Evolutionary conservation across 2,888 invertebrate species (phyloP), one percentile per base, ranked within the genome.

Genomic region (Chironomus tentans): DNA sequence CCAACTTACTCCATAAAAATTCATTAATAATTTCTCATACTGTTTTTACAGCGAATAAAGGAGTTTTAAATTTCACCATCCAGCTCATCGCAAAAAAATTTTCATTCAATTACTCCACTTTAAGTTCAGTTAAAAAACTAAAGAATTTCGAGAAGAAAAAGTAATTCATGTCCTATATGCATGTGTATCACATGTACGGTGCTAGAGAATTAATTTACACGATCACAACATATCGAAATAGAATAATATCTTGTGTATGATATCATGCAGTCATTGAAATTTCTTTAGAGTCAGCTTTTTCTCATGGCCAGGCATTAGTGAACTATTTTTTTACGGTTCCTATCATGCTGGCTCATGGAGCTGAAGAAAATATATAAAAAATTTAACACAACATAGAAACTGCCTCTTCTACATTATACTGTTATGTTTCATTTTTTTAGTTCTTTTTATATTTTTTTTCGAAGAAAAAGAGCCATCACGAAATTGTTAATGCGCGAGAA

Each of bases 251-350:
- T 38, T 38, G 21, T 47, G 6, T n/a, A 18, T 38, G 70, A 47
- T 47, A 38, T 70, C 70, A 70, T 70, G 70, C 21, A 70, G 70
- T 47, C 46, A 24, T 69, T 38, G 69, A 22, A 69, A n/a, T 28
- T 69, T 69, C 24, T 18, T 21, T 21, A 18, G 28, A 28, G 28
- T 28, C 28, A 28, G 28, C 28, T 4, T 38, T 38, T 38, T 38
- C 38, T 38, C 38, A 38, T 38, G 38, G 10, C 38, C 24, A 13
- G 22, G 21, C 18, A 15, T 12, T 38, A 28, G 22, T 69, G 24
- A 38, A 69, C 28, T 28, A 69, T 69, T 69, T 69, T 68, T 69
- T 69, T 24, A 69, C 69, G 69, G 69, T 69, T 69, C 28, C 69
- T 56, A 56, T 18, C 56, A 56, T 56, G 56, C 56, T 56, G 56